These are phyloP conservation scores for Lycopodina hypogea DNA, from an alignment of 37 sponge, comb jelly and placozoan genomes.

Conservation along the genomic window DNA sequence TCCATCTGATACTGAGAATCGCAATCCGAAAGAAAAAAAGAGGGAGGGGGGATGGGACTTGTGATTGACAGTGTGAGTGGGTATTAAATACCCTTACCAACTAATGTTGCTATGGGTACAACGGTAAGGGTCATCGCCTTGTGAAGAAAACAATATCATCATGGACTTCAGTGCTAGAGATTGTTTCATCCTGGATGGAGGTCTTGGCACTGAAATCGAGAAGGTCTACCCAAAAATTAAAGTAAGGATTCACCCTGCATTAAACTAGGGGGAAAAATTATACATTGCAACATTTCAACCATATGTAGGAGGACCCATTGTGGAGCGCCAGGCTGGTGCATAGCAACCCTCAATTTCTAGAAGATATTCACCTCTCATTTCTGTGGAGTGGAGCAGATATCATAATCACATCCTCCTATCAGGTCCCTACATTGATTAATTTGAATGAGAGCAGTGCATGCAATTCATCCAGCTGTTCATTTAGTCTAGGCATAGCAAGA, in stretches of 20 bases:
- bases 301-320: conserved; percentile 66
- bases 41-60: no score
- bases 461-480: no score
- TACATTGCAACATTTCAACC: background rate
- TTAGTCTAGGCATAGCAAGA: no score
- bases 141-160: no score
- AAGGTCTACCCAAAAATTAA: conserved; percentile 26
- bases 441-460: background rate
- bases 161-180: background rate
- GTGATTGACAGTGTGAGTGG: no score
- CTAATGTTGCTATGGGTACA: no score
- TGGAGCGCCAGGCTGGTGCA: conserved; percentile 78
- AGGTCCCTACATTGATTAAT: conserved; percentile 22
- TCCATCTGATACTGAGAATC: no score
- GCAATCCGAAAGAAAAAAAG: no score
- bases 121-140: no score
- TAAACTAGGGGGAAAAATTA: background rate
- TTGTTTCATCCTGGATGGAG: conserved; percentile 66
- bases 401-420: conserved; percentile 77
- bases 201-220: conserved; percentile 78
- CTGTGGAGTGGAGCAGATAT: conserved; percentile 70
- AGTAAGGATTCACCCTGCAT: background rate
- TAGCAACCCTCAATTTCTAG: conserved; percentile 53
- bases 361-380: conserved; percentile 44
- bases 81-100: no score